A percentile compares a stretch with the other conserved stretches of the same genome.
These are phyloP conservation scores for Rhadina sibilatrix DNA, from an alignment of 2,113 vertebrate species.

Conservation along the genomic window DNA sequence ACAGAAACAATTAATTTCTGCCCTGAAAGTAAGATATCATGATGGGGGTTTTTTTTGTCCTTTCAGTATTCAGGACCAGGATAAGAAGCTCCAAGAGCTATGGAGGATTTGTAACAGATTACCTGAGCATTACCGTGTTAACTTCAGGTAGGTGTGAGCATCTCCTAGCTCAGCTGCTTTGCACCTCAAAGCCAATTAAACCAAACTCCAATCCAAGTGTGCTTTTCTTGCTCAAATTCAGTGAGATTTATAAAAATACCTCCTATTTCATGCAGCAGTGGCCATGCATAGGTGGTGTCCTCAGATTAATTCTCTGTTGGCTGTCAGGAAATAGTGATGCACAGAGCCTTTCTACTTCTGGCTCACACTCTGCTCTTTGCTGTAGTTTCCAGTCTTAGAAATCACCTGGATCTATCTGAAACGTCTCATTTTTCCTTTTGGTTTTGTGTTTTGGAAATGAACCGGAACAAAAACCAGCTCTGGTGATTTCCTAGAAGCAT, in stretches of 20 bases:
- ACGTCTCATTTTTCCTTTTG: neutral
- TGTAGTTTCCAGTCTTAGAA: neutral
- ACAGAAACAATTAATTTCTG: neutral
- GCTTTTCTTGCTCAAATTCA: neutral
- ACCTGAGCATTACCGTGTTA: constrained; percentile 91
- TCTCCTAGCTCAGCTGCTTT: neutral
- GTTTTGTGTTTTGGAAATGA: neutral
- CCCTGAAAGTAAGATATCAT: neutral
- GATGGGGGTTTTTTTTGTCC: neutral
- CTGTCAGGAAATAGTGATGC: neutral
- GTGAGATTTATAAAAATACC: neutral
- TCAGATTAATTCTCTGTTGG: neutral
- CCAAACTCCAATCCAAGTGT: neutral
- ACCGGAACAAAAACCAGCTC: neutral
- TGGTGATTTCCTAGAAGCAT: neutral
- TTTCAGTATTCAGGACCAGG: constrained; percentile 88
- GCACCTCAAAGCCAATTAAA: neutral
- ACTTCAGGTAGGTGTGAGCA: constrained; percentile 83
- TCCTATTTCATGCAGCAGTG: neutral
- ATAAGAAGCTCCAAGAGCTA: constrained; percentile 94
- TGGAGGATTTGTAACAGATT: constrained; percentile 94
- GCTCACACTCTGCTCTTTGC: neutral
- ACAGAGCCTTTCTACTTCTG: neutral
- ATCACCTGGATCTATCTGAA: neutral
- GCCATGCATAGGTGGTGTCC: neutral